Conservation (phyloP, 1,140 invertebrate genomes). For the Zaprionus taronus region DNA sequence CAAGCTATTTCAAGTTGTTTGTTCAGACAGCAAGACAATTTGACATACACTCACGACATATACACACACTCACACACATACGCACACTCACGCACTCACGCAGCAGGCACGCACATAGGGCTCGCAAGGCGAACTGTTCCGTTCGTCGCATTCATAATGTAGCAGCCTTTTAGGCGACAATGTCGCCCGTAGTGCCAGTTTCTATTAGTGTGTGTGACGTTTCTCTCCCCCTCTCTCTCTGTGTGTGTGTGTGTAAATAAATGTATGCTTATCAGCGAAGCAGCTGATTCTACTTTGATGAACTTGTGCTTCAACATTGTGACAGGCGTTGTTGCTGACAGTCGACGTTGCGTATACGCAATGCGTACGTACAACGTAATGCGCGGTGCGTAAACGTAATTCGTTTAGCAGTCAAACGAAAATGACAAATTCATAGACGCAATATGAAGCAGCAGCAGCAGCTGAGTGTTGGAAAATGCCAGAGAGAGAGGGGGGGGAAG, state of each 20-base stretch:
- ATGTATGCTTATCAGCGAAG: slow-evolving; percentile 65
- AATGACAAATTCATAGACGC: slow-evolving; percentile 80
- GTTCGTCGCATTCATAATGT: slow-evolving; percentile 47
- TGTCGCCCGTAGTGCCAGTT: slow-evolving; percentile 15
- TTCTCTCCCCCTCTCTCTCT: not conserved
- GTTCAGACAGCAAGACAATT: not conserved
- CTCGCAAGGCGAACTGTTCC: slow-evolving; percentile 1
- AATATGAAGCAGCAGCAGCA: slow-evolving; percentile 26
- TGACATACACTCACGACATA: not conserved
- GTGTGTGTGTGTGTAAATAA: slow-evolving; percentile 38
- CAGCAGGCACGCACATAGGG: not conserved
- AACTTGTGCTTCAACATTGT: slow-evolving; percentile 56
- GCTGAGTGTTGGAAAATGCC: slow-evolving; percentile 2
- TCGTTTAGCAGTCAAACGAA: slow-evolving; percentile 49
- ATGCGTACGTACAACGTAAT: not conserved
- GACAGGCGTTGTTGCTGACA: slow-evolving; percentile 19
- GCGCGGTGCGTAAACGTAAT: slow-evolving; percentile 21
- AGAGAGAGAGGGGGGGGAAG: not conserved
- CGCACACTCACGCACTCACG: slow-evolving; percentile 9
- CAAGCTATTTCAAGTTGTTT: not conserved
- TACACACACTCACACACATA: not conserved
- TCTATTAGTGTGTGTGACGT: not conserved
- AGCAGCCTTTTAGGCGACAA: slow-evolving; percentile 63
- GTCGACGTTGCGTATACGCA: slow-evolving; percentile 59
- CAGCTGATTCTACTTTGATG: slow-evolving; percentile 78